Evolutionary conservation across 2,797 vertebrate genomes (phyloP).

Genomic region (Darevskia nairensis): DNA sequence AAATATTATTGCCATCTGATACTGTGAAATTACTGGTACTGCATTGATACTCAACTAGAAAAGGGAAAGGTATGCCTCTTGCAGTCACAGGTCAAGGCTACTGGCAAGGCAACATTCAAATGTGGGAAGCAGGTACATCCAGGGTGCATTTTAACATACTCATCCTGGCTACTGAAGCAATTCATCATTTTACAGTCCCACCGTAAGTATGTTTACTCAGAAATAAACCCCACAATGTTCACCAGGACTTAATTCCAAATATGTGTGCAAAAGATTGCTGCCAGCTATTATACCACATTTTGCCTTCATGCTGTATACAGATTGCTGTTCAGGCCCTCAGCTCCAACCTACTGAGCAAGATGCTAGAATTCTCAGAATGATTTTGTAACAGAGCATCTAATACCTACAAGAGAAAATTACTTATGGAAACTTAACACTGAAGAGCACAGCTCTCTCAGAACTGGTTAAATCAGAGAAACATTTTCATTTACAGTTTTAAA

Average conservation of each 20-base stretch:
- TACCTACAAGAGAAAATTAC: background rate
- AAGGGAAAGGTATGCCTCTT: background rate
- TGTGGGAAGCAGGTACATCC: background rate
- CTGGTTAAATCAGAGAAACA: background rate
- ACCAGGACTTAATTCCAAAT: background rate
- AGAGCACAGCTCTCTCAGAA: background rate
- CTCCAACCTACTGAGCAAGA: background rate
- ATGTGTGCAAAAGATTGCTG: background rate
- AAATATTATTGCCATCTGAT: background rate
- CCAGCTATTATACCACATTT: background rate
- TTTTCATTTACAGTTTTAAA: too few relatives aligned
- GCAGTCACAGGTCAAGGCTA: background rate
- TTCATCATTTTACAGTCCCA: background rate
- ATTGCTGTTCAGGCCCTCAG: background rate
- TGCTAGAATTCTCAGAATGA: too few relatives aligned
- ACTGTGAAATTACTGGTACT: background rate
- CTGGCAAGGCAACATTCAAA: background rate
- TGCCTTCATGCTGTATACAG: background rate
- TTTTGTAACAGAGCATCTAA: background rate
- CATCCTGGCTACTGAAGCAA: background rate
- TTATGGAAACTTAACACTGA: too few relatives aligned
- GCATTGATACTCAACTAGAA: background rate
- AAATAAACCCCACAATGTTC: background rate
- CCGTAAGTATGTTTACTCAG: background rate
- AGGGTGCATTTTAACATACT: background rate